Evolutionary conservation across 2,888 invertebrate species (phyloP).

Genomic region (Nomada hirtipes): DNA sequence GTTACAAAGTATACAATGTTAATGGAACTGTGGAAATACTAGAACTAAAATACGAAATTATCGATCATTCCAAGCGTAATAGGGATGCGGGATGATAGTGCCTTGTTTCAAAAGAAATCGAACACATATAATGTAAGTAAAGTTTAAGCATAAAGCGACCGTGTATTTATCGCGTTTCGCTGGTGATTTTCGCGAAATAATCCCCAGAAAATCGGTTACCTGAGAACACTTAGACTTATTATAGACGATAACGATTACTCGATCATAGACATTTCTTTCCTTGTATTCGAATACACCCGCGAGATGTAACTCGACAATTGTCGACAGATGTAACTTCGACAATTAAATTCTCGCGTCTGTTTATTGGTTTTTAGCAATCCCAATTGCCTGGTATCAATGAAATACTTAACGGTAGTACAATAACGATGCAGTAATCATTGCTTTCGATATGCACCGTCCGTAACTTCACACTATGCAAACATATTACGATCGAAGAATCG

Average conservation of each 20-base stretch:
- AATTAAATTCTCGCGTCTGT: neutral
- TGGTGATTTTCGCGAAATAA: constrained; percentile 55
- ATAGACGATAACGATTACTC: constrained; percentile 61
- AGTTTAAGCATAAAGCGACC: constrained; percentile 16
- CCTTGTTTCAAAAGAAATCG: constrained; percentile 41
- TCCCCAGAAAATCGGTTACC: constrained; percentile 64
- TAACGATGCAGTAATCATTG: neutral
- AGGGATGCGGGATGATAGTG: constrained; percentile 46
- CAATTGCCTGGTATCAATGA: constrained; percentile 13
- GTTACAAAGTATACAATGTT: neutral
- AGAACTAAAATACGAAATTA: constrained; percentile 23
- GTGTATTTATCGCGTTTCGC: constrained; percentile 23
- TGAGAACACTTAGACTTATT: constrained; percentile 66
- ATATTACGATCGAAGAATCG: constrained; percentile 22
- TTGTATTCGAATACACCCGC: too few relatives aligned
- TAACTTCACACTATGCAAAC: constrained; percentile 9
- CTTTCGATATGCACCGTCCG: neutral
- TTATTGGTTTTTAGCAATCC: constrained; percentile 25
- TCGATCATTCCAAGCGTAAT: constrained; percentile 21
- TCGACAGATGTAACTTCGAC: neutral
- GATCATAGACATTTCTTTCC: constrained; percentile 28
- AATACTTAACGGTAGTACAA: constrained; percentile 17
- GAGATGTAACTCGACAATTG: neutral
- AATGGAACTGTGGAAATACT: constrained; percentile 1
- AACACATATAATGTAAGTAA: constrained; percentile 11